Evolutionary conservation across 2,113 vertebrate genomes (phyloP).

Genomic region (Aptenodytes patagonicus): DNA sequence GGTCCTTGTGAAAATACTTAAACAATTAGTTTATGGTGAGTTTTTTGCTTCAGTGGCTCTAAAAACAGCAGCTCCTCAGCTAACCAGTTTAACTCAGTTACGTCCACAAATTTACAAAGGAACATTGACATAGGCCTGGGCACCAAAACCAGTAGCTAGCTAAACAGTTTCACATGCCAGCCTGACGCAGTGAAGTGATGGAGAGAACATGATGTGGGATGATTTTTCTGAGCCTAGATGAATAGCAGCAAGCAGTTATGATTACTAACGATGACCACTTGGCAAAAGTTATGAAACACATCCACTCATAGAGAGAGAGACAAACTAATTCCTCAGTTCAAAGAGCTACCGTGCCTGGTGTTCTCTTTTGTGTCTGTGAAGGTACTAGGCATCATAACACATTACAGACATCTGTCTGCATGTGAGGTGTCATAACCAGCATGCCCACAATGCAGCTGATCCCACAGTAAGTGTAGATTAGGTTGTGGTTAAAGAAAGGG

Average conservation of each 20-base stretch:
- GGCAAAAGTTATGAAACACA: background rate
- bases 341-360: background rate
- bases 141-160: background rate
- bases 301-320: background rate
- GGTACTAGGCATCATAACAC: too few relatives aligned
- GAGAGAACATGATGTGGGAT: background rate
- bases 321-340: background rate
- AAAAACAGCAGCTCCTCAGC: background rate
- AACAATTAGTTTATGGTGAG: background rate
- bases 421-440: background rate
- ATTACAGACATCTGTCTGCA: background rate
- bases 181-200: background rate
- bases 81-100: background rate
- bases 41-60: background rate
- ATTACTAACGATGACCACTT: background rate
- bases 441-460: background rate
- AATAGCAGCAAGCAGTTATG: background rate
- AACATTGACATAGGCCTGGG: background rate
- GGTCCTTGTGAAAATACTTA: background rate
- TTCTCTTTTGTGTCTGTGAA: background rate
- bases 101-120: background rate
- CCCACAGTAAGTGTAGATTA: background rate
- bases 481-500: background rate
- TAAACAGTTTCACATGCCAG: background rate
- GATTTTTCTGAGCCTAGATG: background rate